These are phyloP conservation scores for Paramuricea clavata DNA, from an alignment of 92 coral and sea anemone species.

Conservation along the genomic window DNA sequence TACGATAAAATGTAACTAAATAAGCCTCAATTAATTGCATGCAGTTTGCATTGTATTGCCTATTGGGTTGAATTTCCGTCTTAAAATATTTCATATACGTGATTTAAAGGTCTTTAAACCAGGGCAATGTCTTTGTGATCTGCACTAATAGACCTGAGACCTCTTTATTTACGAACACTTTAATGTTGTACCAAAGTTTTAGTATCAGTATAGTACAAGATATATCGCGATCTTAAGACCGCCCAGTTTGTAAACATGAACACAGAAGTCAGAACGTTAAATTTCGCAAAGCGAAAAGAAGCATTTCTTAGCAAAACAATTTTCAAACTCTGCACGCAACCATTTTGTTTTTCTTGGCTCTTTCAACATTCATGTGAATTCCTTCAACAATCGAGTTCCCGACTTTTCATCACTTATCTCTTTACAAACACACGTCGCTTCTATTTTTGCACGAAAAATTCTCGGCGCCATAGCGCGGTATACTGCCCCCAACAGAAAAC, in stretches of 20 bases:
- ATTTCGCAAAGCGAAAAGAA: not conserved
- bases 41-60: not conserved
- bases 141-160: not conserved
- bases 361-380: constrained; percentile 3
- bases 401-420: constrained; percentile 1
- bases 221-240: not conserved
- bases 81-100: too few species aligned
- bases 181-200: not conserved
- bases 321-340: not conserved
- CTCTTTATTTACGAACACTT: not conserved
- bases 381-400: not conserved
- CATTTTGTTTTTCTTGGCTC: not conserved
- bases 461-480: not conserved
- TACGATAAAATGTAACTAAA: too few species aligned
- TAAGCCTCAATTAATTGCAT: not conserved
- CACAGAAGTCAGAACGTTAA: not conserved
- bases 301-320: not conserved
- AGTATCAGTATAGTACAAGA: too few species aligned
- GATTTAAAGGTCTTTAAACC: too few species aligned
- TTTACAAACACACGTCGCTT: not conserved
- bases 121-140: too few species aligned
- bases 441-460: not conserved
- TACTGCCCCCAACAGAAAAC: not conserved
- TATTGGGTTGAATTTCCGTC: not conserved
- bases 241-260: not conserved